phyloP scores from a whole-genome alignment of 2,113 vertebrate genomes.

The Carassius carassius region DNA sequence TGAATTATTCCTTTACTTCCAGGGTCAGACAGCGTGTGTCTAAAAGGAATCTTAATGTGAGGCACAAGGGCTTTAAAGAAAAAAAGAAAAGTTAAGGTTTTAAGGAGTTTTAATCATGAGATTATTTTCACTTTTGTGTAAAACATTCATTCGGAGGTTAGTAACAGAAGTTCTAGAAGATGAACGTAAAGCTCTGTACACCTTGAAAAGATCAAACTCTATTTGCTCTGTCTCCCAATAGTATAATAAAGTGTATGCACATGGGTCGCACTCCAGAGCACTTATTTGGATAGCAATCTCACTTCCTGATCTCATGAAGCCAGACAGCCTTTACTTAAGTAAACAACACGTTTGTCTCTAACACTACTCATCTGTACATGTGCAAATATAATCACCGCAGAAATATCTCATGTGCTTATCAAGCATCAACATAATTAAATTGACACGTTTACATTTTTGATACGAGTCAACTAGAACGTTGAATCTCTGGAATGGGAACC shows the following conservation, averaged over 20 bases:
- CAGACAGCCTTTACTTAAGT: background rate
- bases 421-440: background rate
- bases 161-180: background rate
- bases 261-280: constrained; percentile 27
- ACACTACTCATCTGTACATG: background rate
- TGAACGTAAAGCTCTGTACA: too few species aligned
- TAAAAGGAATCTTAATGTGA: background rate
- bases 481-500: constrained; percentile 44
- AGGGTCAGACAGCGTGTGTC: background rate
- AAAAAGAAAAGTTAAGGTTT: too few species aligned
- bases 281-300: background rate
- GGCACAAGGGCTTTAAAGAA: background rate
- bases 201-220: too few species aligned
- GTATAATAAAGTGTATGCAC: background rate
- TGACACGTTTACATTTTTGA: background rate
- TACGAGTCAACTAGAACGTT: background rate
- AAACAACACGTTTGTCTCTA: background rate
- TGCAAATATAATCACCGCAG: background rate
- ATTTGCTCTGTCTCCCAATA: background rate
- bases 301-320: background rate
- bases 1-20: background rate
- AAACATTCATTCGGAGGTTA: background rate
- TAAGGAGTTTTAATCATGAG: too few species aligned
- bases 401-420: background rate
- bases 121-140: too few species aligned